phyloP scores from a whole-genome alignment of 2,113 vertebrate species.

The Platichthys flesus region DNA sequence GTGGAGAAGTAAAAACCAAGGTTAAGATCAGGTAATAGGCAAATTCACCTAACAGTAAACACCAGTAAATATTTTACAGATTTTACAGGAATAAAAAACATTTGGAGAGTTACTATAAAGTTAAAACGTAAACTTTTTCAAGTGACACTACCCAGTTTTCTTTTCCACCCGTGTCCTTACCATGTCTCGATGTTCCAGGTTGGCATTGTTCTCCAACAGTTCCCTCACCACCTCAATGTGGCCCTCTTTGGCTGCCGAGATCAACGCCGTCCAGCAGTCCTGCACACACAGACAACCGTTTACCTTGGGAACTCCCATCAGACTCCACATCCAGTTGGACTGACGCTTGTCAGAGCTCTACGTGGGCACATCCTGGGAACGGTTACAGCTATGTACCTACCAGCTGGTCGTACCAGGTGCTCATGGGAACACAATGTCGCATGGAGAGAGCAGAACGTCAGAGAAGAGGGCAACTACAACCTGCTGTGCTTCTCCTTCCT shows the following conservation, averaged over 20 bases:
- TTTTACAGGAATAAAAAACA: background rate
- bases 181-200: slow-evolving; percentile 95
- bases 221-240: slow-evolving; percentile 90
- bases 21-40: too few species aligned
- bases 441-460: slow-evolving; percentile 27
- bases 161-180: slow-evolving; percentile 73
- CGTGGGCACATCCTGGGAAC: background rate
- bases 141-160: background rate
- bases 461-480: slow-evolving; percentile 4
- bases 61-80: background rate
- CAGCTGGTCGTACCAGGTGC: slow-evolving; percentile 81
- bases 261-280: slow-evolving; percentile 98
- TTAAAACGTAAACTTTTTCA: background rate
- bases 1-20: too few species aligned
- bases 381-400: slow-evolving; percentile 61
- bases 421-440: slow-evolving; percentile 72
- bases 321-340: slow-evolving; percentile 15
- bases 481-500: slow-evolving; percentile 9
- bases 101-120: background rate
- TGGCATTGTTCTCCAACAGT: slow-evolving; percentile 88
- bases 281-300: slow-evolving; percentile 64
- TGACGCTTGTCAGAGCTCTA: slow-evolving; percentile 1
- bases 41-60: too few species aligned
- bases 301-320: slow-evolving; percentile 45
- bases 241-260: slow-evolving; percentile 96